Evolutionary conservation across 2,888 invertebrate genomes (phyloP).

Genomic region (Zygothrica quintamaculata): DNA sequence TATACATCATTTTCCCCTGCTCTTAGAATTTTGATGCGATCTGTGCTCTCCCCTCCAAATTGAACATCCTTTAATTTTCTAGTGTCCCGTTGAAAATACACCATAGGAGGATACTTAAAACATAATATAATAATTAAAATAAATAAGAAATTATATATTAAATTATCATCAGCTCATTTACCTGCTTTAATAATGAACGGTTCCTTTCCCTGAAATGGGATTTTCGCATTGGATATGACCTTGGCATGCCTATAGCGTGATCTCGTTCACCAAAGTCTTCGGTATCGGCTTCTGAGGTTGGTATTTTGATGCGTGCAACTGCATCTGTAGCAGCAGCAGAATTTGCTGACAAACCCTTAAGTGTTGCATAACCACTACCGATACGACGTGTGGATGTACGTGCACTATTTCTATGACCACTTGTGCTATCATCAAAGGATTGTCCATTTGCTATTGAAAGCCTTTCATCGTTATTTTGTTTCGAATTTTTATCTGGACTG

Average conservation of each 20-base stretch:
- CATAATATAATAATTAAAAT: no score
- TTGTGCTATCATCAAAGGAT: slow-evolving; percentile 24
- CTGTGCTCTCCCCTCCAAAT: no score
- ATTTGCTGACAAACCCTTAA: slow-evolving; percentile 46
- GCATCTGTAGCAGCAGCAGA: background rate
- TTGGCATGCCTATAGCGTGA: slow-evolving; percentile 57
- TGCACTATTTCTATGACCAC: slow-evolving; percentile 11
- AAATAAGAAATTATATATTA: slow-evolving; percentile 2
- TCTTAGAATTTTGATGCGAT: no score
- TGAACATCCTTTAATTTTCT: slow-evolving; percentile 28
- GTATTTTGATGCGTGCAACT: slow-evolving; percentile 28
- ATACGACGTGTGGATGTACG: slow-evolving; percentile 46
- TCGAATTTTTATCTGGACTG: slow-evolving; percentile 66
- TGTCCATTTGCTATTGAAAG: slow-evolving; percentile 56
- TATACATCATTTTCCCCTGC: slow-evolving; percentile 16
- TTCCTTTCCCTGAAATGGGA: slow-evolving; percentile 83
- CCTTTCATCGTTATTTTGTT: slow-evolving; percentile 54
- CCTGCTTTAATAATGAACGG: slow-evolving; percentile 80
- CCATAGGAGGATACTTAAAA: slow-evolving; percentile 39
- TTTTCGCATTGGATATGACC: slow-evolving; percentile 69
- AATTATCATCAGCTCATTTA: slow-evolving; percentile 30
- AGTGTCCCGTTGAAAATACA: slow-evolving; percentile 47
- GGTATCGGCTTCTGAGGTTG: slow-evolving; percentile 25
- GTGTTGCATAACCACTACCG: slow-evolving; percentile 28
- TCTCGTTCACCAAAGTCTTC: slow-evolving; percentile 36